phyloP scores from a whole-genome alignment of 2,797 vertebrate species.

The Threskiornis aethiopicus region DNA sequence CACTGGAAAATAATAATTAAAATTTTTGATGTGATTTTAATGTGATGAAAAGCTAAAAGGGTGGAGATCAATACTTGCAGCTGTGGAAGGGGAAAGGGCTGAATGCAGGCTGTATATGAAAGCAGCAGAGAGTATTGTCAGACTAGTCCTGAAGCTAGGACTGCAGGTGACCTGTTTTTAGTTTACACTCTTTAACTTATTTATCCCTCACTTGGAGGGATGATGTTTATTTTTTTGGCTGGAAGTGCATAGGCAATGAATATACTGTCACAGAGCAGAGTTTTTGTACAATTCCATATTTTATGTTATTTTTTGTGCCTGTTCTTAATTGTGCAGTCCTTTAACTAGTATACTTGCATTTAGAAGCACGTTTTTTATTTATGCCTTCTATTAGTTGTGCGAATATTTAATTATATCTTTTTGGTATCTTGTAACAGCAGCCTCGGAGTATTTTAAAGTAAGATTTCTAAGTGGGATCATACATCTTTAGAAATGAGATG shows the following conservation, averaged over 20 bases:
- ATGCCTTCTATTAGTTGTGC: not conserved
- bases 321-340: not conserved
- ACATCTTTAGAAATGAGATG: not conserved
- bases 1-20: conserved; percentile 7
- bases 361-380: not conserved
- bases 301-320: not conserved
- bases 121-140: not conserved
- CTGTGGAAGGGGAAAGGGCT: not conserved
- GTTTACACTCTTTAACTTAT: not conserved
- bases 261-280: not conserved
- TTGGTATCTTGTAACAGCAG: not conserved
- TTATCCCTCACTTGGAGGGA: not conserved
- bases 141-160: not conserved
- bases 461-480: not conserved
- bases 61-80: not conserved
- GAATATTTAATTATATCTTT: not conserved
- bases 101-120: not conserved
- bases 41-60: not conserved
- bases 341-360: not conserved
- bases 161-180: conserved; percentile 21
- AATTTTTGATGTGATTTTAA: not conserved
- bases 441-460: not conserved
- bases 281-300: not conserved
- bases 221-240: not conserved
- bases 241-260: not conserved